Base-by-base conservation (phyloP, 2,113 vertebrate species). In the Varanus komodoensis region DNA sequence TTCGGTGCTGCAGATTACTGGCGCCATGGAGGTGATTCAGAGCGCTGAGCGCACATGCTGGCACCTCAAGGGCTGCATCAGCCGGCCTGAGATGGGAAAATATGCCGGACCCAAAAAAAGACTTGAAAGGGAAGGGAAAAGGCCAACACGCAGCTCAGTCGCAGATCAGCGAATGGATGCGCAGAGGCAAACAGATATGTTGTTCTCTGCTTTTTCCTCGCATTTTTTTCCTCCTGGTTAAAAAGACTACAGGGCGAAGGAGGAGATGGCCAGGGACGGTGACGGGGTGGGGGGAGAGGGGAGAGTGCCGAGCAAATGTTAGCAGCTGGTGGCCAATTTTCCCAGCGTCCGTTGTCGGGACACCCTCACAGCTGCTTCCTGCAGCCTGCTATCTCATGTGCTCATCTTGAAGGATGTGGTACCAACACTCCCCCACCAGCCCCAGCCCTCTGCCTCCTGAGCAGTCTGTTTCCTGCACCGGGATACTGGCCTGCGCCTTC, bases 291-390 rank as follows among this genome's bases (percentile, higher is more conserved):
- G 21, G n/a, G 21, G 50, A 61, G 57, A 29, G 25, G 11, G 2
- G 81, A 48, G 74, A 82, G 57, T 54, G 91, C 78, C 71, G 82
- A 74, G 88, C 91, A 85, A 90, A 54, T 87, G 23, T 29, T 75
- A 71, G 86, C 96, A 97, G 96, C 94, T 96, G 91, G 93, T 64
- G 92, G 91, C 1, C 0, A 73, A 83, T 67, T 94, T 97, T 96
- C 96, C 97, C 97, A 97, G 96, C 81, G 38, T 95, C 84, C 92
- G 92, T 78, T 88, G 61, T 85, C 84, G 27, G 93, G 96, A 96
- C 95, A 95, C 95, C 93, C 93, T 89, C 93, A 95, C 97, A 98
- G 97, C 97, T 97, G 97, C 93, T 97, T 98, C 97, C 97, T 97
- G 96, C 95, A 74, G 93, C 89, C 44, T 94, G 95, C 96, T 97